Percentiles rank a stretch among this genome's conserved stretches.
Evolutionary conservation across 2,113 vertebrate species (phyloP).

Genomic region (Willisornis vidua): DNA sequence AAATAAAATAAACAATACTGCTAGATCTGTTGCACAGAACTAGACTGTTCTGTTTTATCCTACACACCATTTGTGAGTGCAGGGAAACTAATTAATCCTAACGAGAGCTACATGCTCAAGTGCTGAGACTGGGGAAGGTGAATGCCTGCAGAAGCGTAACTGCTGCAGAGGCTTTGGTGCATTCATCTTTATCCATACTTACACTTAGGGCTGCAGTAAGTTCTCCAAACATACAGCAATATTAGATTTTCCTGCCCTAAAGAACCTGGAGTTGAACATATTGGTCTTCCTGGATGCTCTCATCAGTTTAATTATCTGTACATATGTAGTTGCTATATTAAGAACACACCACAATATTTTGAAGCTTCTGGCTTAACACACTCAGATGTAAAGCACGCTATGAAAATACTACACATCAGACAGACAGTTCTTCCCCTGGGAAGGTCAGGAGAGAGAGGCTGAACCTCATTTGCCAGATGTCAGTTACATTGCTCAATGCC

Average conservation of each 20-base stretch:
- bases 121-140: neutral
- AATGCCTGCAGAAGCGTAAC: neutral
- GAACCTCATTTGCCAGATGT: neutral
- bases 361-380: neutral
- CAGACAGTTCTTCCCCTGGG: neutral
- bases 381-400: neutral
- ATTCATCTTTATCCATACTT: neutral
- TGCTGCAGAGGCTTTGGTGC: neutral
- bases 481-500: neutral
- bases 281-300: neutral
- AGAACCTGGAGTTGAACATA: neutral
- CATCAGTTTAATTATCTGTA: constrained; percentile 15
- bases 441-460: neutral
- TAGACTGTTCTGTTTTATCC: neutral
- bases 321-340: neutral
- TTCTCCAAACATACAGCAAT: neutral
- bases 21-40: neutral
- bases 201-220: neutral
- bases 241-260: neutral
- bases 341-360: neutral
- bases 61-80: neutral
- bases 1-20: neutral
- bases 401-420: neutral
- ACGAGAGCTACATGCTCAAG: neutral
- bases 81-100: neutral